Conservation (phyloP, 2,797 vertebrate genomes). For the Myotis vivesi region DNA sequence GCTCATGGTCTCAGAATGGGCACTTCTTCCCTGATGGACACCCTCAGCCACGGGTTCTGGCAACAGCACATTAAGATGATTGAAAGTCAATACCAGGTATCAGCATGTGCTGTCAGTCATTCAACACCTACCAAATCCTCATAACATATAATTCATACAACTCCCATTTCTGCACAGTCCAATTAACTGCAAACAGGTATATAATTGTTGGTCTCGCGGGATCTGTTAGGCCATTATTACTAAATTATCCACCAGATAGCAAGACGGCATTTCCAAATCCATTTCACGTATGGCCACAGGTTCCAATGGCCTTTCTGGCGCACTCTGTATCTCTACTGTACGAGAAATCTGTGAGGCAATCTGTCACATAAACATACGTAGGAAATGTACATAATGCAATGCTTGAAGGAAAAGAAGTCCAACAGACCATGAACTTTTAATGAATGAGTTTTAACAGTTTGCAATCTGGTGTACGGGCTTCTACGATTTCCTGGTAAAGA, state of each 20-base stretch:
- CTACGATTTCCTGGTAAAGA: conserved; percentile 63
- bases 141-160: conserved; percentile 44
- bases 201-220: conserved; percentile 68
- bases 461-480: conserved; percentile 69
- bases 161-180: conserved; percentile 47
- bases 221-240: conserved; percentile 76
- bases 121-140: conserved; percentile 62
- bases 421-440: conserved; percentile 78
- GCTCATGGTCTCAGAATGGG: no score
- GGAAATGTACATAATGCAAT: conserved; percentile 62
- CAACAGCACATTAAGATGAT: conserved; percentile 34
- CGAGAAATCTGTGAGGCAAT: conserved; percentile 76
- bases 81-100: conserved; percentile 23
- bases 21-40: background rate
- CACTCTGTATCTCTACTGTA: conserved; percentile 56
- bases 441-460: conserved; percentile 78
- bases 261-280: conserved; percentile 80
- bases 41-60: background rate
- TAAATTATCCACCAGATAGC: conserved; percentile 82
- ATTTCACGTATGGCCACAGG: conserved; percentile 73
- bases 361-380: conserved; percentile 74
- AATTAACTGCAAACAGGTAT: conserved; percentile 74
- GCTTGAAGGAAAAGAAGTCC: conserved; percentile 74
- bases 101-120: background rate
- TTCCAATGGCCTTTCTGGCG: conserved; percentile 72